Evolutionary conservation across 2,888 invertebrate species (phyloP).

Genomic region (Andrena bicolor): DNA sequence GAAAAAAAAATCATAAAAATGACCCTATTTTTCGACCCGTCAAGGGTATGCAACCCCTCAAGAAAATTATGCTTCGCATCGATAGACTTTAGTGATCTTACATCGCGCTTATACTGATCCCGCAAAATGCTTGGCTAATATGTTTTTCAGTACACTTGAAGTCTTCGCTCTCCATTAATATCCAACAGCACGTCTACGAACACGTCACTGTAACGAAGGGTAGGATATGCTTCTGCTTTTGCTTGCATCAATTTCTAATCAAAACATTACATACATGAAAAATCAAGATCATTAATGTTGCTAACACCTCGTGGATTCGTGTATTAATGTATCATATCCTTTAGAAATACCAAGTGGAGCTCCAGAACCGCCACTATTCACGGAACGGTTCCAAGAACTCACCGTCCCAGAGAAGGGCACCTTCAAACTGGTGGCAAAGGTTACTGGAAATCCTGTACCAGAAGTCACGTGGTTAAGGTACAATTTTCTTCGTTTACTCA

Average conservation of each 20-base stretch:
- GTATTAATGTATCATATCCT: slow-evolving; percentile 57
- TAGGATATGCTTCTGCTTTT: slow-evolving; percentile 60
- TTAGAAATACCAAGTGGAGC: slow-evolving; percentile 91
- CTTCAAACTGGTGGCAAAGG: slow-evolving; percentile 92
- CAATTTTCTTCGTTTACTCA: no score
- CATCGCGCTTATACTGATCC: slow-evolving; percentile 48
- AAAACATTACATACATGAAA: not conserved
- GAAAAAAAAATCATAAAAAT: no score
- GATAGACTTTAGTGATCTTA: not conserved
- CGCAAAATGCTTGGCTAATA: slow-evolving; percentile 60
- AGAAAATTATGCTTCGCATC: no score
- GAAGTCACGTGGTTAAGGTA: slow-evolving; percentile 93
- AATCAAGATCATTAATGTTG: not conserved
- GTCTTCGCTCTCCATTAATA: slow-evolving; percentile 58
- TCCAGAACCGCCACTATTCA: slow-evolving; percentile 94
- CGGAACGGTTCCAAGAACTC: slow-evolving; percentile 94
- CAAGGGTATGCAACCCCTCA: no score
- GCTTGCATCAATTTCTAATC: slow-evolving; percentile 38
- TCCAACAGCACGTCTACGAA: slow-evolving; percentile 61
- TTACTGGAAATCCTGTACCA: slow-evolving; percentile 96
- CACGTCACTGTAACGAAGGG: slow-evolving; percentile 55
- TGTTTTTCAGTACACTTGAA: slow-evolving; percentile 67
- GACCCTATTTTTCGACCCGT: no score
- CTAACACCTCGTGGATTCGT: not conserved
- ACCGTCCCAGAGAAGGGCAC: slow-evolving; percentile 92